Evolutionary conservation across 2,797 vertebrate genomes (phyloP).

Genomic region (Salarias fasciatus): DNA sequence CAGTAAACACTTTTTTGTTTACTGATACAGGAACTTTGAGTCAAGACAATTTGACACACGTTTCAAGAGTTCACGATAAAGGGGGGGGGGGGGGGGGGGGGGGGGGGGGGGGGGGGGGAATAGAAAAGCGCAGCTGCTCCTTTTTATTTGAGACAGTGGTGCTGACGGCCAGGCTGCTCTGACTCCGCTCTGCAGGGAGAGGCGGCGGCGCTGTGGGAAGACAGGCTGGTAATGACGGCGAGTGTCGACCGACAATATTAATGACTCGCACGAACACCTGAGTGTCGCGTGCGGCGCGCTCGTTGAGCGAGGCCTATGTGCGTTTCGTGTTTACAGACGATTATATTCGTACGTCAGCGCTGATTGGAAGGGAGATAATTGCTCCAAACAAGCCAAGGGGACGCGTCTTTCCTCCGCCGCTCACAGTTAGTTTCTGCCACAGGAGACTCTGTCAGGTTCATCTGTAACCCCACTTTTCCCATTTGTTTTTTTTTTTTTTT

Average conservation of each 20-base stretch:
- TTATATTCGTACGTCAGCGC: slow-evolving; percentile 64
- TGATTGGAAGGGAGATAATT: slow-evolving; percentile 73
- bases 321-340: slow-evolving; percentile 65
- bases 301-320: slow-evolving; percentile 59
- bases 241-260: slow-evolving; percentile 50
- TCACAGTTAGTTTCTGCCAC: slow-evolving; percentile 8
- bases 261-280: slow-evolving; percentile 27
- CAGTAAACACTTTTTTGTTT: no score
- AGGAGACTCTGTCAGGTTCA: slow-evolving; percentile 47
- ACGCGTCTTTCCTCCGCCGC: slow-evolving; percentile 1
- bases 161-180: slow-evolving; percentile 11
- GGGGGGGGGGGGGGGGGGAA: no score
- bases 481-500: not conserved
- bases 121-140: no score
- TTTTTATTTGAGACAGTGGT: slow-evolving; percentile 27
- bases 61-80: no score
- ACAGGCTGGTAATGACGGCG: slow-evolving; percentile 23
- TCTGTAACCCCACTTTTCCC: slow-evolving; percentile 27
- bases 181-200: slow-evolving; percentile 20
- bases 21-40: no score
- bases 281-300: slow-evolving; percentile 39
- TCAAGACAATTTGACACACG: no score
- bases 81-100: no score
- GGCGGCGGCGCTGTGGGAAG: slow-evolving; percentile 8
- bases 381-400: slow-evolving; percentile 46